Base-by-base conservation (phyloP, 2,113 vertebrate species). In the Psittacula cyanocephala region DNA sequence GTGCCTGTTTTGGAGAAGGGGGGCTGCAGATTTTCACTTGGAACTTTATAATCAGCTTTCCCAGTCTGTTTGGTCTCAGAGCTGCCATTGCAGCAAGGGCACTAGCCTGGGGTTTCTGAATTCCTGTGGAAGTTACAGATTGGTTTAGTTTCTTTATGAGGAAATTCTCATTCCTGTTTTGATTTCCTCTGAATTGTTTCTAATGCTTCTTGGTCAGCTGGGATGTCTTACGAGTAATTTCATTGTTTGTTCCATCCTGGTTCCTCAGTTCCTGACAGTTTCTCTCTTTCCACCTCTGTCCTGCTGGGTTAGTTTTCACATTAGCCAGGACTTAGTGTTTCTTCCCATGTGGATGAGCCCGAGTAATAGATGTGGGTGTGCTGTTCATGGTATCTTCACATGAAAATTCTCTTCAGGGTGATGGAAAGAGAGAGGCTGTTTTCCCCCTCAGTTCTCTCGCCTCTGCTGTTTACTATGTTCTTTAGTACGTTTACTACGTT, bases 221-320 rank as follows among this genome's bases (percentile, higher is more conserved):
- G 62, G 83, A 65, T 29, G 37, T 37, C 17, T 70, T 72, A 24
- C 4, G 35, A 44, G 70, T 84, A 0, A n/a, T 55, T 84, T n/a
- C 18, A 13, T 71, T 50, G 18, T 41, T 78, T 78, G 50, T n/a
- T 75, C 43, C 0, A 0, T 55, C 69, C 86, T 0, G 0, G 13
- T 53, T 86, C 53, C 47, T 84, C 2, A 1, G 3, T 62, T 69
- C 46, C 18, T 57, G 74, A 52, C 20, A 35, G 27, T 37, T 77
- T 65, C 24, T 89, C 65, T 70, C 63, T 71, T 60, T 9, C 24
- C 20, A 4, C 9, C 16, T 79, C 46, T 81, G 37, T 78, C 50
- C 64, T 84, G 64, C 71, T 35, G 13, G 2, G 15, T 9, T 59
- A 28, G 13, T 20, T 60, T 81, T 37, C 50, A 29, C 39, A 27